These are phyloP conservation scores for Cinclus cinclus DNA, from an alignment of 2,113 vertebrate species.

Conservation along the genomic window DNA sequence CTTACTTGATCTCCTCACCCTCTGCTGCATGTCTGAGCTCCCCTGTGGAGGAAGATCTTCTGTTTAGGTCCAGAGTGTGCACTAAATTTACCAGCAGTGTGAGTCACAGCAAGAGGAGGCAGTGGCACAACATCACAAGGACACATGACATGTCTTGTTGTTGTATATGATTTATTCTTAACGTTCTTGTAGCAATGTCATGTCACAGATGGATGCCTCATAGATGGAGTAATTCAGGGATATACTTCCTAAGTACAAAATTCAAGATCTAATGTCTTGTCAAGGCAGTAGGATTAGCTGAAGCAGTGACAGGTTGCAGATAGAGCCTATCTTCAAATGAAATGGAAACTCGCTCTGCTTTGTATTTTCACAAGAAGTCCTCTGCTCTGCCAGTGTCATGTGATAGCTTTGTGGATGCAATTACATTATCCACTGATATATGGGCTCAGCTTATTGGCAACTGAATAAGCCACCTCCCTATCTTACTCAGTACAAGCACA, in stretches of 20 bases:
- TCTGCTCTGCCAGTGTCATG: neutral
- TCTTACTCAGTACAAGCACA: neutral
- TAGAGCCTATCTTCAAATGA: neutral
- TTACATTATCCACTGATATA: neutral
- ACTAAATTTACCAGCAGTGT: neutral
- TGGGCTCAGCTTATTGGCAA: neutral
- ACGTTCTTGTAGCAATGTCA: rapidly evolving
- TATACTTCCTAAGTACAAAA: neutral
- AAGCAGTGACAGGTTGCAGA: neutral
- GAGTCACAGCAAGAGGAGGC: neutral
- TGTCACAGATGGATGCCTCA: neutral
- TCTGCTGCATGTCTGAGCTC: neutral
- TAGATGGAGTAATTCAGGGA: neutral
- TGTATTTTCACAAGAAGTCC: neutral
- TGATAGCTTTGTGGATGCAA: neutral
- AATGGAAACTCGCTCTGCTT: neutral
- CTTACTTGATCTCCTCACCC: neutral
- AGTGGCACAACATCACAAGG: neutral
- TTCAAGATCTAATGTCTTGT: neutral
- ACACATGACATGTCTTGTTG: rapidly evolving
- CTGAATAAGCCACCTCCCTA: neutral
- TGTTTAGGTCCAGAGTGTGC: neutral
- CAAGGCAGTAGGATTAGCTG: neutral
- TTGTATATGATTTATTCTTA: neutral
- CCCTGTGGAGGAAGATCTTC: neutral